Base-by-base conservation (phyloP, 2,888 invertebrate genomes). In the Cyrtodaria siliqua region DNA sequence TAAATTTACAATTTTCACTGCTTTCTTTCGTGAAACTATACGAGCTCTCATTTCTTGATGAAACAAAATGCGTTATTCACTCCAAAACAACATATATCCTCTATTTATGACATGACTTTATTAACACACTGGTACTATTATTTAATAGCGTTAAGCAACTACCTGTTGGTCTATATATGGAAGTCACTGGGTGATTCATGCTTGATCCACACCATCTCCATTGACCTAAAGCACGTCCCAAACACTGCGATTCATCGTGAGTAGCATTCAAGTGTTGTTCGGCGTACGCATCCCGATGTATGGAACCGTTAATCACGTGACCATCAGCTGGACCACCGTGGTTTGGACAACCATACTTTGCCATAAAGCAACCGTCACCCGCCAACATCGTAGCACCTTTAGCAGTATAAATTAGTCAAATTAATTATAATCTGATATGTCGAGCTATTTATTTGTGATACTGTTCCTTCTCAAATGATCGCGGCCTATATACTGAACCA, bases 111-210 rank as follows among this genome's bases (percentile, higher is more conserved):
- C 33, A 33, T 33, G 33, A 33, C 33, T 33, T 33, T 8, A 4
- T 4, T 8, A 33, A 33, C 33, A 49, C 0, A 16, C 16, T 42
- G 9, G 27, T 42, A 20, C 24, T 18, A 2, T 9, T 4, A 12
- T 18, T 8, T 4, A 33, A 8, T 8, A 33, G 40, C 9, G 2
- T 18, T 6, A 18, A 14, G 42, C 18, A 44, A 40, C 38, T 66
- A 86, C 87, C 87, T 66, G 86, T 86, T n/a, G 87, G 87, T 47
- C 82, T 68, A 49, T 70, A 87, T 9, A 87, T 82, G 27, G 81
- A 77, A 1, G 85, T 84, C 2, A 78, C 33, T 2, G 87, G 81
- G 40, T 79, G 68, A 24, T 84, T 77, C 0, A 49, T 14, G 29
- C 57, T 44, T 0, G 71, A 76, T 18, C 85, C 86, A 60, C 86